These are phyloP conservation scores for Gouania willdenowi DNA, from an alignment of 2,797 vertebrate genomes.

Conservation along the genomic window DNA sequence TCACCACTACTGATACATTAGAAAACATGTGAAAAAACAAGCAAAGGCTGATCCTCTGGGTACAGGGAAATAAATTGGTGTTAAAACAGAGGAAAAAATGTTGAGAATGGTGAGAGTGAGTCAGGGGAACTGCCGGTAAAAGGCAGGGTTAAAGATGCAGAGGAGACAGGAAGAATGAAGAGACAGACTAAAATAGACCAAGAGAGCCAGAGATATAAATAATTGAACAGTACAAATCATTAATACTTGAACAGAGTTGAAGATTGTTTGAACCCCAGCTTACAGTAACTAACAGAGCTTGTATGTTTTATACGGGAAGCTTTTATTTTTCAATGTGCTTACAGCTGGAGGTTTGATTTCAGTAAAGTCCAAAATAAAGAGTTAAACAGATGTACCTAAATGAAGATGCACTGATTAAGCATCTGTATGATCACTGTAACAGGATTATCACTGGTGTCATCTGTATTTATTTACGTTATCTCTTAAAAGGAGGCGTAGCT, in stretches of 20 bases:
- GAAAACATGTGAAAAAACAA: background rate
- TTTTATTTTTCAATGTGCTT: conserved; percentile 9
- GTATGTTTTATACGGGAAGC: conserved; percentile 14
- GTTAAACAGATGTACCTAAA: no score
- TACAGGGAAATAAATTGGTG: conserved; percentile 15
- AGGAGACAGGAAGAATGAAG: conserved; percentile 39
- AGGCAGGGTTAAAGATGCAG: conserved; percentile 31
- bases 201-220: conserved; percentile 69
- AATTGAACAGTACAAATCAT: conserved; percentile 70
- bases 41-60: background rate
- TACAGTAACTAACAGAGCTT: conserved; percentile 32
- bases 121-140: conserved; percentile 22
- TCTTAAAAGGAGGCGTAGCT: no score
- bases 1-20: conserved; percentile 6
- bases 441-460: no score
- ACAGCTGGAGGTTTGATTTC: background rate
- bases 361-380: no score
- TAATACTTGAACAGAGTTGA: conserved; percentile 72
- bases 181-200: conserved; percentile 71
- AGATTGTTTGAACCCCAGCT: conserved; percentile 38
- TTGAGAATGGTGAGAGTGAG: conserved; percentile 30
- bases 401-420: no score
- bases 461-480: no score
- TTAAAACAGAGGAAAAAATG: conserved; percentile 7
- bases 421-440: no score